Conservation (phyloP, 2,113 vertebrate species). For the Laticauda colubrina region DNA sequence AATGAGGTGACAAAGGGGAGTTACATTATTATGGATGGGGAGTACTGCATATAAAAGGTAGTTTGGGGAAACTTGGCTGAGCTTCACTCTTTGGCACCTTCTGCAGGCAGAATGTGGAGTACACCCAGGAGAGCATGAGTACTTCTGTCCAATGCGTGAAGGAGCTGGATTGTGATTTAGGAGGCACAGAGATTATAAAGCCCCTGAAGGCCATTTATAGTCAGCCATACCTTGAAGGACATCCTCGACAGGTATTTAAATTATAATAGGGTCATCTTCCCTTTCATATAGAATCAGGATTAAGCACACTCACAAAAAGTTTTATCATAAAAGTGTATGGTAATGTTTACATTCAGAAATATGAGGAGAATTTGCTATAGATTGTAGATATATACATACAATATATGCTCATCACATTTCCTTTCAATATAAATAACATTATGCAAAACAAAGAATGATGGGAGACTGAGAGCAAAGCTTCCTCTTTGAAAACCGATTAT, state of each 20-base stretch:
- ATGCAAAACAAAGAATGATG: background rate
- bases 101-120: slow-evolving; percentile 77
- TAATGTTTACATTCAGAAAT: background rate
- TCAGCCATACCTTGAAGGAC: slow-evolving; percentile 59
- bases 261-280: background rate
- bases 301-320: background rate
- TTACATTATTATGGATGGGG: background rate
- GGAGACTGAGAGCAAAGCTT: background rate
- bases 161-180: slow-evolving; percentile 66
- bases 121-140: slow-evolving; percentile 75
- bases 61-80: background rate
- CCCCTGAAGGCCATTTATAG: slow-evolving; percentile 75
- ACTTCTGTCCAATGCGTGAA: slow-evolving; percentile 69
- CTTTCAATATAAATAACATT: background rate
- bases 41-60: background rate
- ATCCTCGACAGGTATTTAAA: slow-evolving; percentile 73
- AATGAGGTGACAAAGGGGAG: background rate
- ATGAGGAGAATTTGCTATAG: background rate
- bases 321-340: background rate
- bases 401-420: background rate
- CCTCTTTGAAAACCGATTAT: background rate
- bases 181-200: slow-evolving; percentile 78
- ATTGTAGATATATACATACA: background rate
- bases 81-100: background rate
- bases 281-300: background rate